These are phyloP conservation scores for Nycticebus coucang DNA, from an alignment of 2,113 vertebrate genomes.

Conservation along the genomic window DNA sequence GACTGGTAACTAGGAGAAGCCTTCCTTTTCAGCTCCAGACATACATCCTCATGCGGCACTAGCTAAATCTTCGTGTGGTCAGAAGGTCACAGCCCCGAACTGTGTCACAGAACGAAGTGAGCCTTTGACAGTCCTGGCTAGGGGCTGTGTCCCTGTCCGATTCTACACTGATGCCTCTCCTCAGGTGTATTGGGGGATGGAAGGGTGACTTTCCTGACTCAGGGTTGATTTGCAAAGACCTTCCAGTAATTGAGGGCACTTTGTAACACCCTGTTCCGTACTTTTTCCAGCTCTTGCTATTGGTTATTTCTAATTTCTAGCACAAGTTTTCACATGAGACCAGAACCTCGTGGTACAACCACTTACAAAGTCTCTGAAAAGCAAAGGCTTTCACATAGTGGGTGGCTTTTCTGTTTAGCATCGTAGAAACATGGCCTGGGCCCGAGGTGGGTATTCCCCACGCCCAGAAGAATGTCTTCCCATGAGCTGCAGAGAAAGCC, in stretches of 20 bases:
- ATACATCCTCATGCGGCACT: neutral
- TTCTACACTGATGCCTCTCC: rapidly evolving
- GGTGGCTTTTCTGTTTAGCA: too few relatives aligned
- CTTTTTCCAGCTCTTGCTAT: too few relatives aligned
- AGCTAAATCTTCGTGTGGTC: rapidly evolving
- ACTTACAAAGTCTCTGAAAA: rapidly evolving
- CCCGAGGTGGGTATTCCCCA: rapidly evolving
- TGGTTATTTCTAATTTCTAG: neutral
- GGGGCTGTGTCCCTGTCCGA: neutral
- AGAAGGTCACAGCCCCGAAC: too few relatives aligned
- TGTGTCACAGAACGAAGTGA: neutral
- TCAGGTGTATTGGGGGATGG: rapidly evolving
- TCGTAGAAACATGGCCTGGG: too few relatives aligned
- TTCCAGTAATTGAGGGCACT: rapidly evolving
- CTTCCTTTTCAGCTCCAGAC: too few relatives aligned
- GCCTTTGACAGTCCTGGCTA: neutral
- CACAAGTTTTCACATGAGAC: neutral
- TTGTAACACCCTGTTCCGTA: neutral
- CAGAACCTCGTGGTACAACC: neutral
- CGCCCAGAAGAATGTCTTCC: neutral
- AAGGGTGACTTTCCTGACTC: neutral
- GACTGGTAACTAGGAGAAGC: neutral
- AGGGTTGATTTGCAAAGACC: neutral
- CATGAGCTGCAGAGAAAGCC: neutral
- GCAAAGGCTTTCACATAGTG: rapidly evolving